Evolutionary conservation across 64 coral and sea anemone species (phyloP).

Genomic region (Platygyra sinensis): DNA sequence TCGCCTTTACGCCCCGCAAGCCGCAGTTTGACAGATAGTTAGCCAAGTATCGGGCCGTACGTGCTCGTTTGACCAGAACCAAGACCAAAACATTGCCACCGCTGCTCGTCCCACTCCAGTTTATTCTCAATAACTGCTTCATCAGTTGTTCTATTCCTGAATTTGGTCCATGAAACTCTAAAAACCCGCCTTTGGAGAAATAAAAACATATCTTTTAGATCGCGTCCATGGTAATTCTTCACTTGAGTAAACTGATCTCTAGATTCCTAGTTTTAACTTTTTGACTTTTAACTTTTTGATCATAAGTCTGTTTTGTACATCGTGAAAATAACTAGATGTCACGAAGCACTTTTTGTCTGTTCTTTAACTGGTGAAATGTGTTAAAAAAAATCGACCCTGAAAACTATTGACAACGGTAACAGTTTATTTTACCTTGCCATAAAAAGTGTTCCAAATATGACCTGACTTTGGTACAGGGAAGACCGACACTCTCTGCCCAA

Average conservation of each 20-base stretch:
- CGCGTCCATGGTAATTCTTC: not conserved
- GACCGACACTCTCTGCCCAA: conserved; percentile 77
- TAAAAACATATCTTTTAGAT: not conserved
- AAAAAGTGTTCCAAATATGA: conserved; percentile 46
- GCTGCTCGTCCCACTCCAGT: conserved; percentile 25
- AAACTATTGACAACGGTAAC: no score
- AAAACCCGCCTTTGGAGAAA: conserved; percentile 26
- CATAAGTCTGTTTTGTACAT: no score
- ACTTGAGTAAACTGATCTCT: no score
- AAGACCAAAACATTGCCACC: conserved; percentile 39
- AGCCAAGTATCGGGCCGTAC: conserved; percentile 63
- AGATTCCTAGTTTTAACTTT: no score
- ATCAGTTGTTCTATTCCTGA: conserved; percentile 67
- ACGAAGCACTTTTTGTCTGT: no score
- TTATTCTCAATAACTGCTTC: conserved; percentile 39
- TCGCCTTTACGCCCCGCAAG: conserved; percentile 28
- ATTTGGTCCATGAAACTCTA: not conserved
- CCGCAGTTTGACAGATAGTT: conserved; percentile 40
- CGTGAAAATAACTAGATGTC: no score
- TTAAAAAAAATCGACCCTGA: no score
- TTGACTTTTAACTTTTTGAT: no score
- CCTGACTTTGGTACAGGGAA: conserved; percentile 59
- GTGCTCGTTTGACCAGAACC: conserved; percentile 69
- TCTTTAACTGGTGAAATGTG: no score
- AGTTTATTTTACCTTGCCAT: not conserved